Conservation (phyloP, 2,113 vertebrate genomes). For the Muntiacus reevesi region DNA sequence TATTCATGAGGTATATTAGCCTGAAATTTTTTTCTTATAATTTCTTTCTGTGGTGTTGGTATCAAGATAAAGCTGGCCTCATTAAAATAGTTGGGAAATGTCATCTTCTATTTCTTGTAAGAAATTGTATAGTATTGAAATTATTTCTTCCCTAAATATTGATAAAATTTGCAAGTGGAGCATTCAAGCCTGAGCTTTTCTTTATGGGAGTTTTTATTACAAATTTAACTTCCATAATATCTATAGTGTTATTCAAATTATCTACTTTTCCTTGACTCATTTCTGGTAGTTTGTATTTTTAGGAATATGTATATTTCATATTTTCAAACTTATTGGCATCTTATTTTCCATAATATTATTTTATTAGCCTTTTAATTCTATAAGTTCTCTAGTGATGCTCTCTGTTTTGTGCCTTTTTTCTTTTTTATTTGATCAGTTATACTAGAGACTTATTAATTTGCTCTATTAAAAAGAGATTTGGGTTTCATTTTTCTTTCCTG, state of each 20-base stretch:
- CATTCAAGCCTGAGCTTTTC: neutral
- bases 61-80: neutral
- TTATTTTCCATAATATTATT: neutral
- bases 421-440: neutral
- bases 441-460: neutral
- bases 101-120: neutral
- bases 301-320: neutral
- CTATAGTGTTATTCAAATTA: neutral
- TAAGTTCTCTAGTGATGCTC: neutral
- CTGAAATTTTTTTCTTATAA: neutral
- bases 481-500: neutral
- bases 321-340: neutral
- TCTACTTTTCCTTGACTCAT: neutral
- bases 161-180: neutral
- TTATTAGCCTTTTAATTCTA: neutral
- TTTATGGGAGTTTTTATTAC: neutral
- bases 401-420: neutral
- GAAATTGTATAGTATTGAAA: neutral
- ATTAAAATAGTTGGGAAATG: neutral
- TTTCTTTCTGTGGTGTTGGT: neutral
- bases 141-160: neutral
- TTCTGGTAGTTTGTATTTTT: neutral
- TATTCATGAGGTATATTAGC: neutral
- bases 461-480: neutral
- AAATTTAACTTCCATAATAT: neutral